Percentiles rank a stretch among this genome's conserved stretches.
Evolutionary conservation across 2,113 vertebrate genomes (phyloP).

Genomic region (Zosterops borbonicus): DNA sequence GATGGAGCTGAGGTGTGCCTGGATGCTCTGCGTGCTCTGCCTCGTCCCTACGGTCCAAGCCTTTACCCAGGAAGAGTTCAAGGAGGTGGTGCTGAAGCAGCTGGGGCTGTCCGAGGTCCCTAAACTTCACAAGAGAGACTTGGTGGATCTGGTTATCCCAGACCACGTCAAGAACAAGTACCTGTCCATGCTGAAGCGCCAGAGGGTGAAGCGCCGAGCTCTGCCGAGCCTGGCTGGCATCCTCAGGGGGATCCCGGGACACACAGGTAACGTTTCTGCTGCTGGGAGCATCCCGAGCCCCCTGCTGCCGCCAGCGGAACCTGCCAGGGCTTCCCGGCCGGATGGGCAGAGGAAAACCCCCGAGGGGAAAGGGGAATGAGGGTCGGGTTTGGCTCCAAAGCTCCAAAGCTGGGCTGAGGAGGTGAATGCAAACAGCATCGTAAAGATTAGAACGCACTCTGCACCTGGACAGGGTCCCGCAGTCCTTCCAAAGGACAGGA

Average conservation of each 20-base stretch:
- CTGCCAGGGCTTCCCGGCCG: fast-evolving
- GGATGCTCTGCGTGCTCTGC: constrained; percentile 66
- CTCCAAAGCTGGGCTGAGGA: neutral
- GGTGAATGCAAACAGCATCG: neutral
- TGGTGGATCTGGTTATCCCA: constrained; percentile 84
- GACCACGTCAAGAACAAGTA: constrained; percentile 84
- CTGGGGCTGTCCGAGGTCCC: constrained; percentile 83
- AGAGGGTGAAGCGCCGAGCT: constrained; percentile 83
- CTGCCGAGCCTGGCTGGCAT: constrained; percentile 87
- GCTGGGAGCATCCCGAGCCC: neutral
- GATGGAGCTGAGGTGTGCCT: neutral
- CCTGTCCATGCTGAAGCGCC: constrained; percentile 82
- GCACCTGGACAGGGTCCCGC: neutral
- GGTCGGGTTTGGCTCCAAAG: neutral
- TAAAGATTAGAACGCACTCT: neutral
- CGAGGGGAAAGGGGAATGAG: fast-evolving
- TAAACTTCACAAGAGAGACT: constrained; percentile 79
- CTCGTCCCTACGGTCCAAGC: constrained; percentile 5
- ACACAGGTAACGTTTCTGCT: constrained; percentile 73
- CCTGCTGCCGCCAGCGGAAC: neutral
- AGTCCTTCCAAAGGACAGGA: neutral
- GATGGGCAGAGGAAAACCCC: neutral
- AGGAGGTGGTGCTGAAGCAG: constrained; percentile 79
- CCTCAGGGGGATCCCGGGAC: constrained; percentile 84
- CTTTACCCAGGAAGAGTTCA: constrained; percentile 80